These are phyloP conservation scores for Phortica okadai DNA, from an alignment of 2,888 invertebrate genomes.

Conservation along the genomic window DNA sequence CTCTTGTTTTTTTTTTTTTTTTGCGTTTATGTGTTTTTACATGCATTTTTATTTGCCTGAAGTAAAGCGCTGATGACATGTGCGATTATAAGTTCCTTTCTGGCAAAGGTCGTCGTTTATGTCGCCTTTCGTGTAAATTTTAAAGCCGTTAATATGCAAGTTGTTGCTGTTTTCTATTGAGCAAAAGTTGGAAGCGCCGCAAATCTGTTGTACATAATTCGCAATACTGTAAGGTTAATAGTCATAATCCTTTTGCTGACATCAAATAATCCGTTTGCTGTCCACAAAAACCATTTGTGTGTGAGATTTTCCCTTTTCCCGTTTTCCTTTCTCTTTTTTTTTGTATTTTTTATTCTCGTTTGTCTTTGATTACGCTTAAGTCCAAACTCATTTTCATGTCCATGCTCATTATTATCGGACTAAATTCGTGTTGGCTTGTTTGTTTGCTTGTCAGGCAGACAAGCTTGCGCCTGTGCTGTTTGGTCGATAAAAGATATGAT, in stretches of 20 bases:
- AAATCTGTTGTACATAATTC: background rate
- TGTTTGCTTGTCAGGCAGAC: background rate
- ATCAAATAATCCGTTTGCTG: constrained; percentile 13
- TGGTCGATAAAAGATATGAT: constrained; percentile 61
- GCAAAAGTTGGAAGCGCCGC: background rate
- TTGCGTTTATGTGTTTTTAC: background rate
- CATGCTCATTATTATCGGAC: background rate
- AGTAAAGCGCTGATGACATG: constrained; percentile 61
- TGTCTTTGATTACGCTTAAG: background rate
- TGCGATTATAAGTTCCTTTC: constrained; percentile 50
- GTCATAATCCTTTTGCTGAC: constrained; percentile 28
- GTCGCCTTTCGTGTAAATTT: no score
- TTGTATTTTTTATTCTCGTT: background rate
- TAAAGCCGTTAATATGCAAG: background rate
- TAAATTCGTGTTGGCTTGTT: background rate
- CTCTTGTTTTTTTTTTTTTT: constrained; percentile 38
- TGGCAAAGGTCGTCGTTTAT: background rate
- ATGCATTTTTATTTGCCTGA: constrained; percentile 51
- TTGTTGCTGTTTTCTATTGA: background rate
- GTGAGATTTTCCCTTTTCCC: background rate
- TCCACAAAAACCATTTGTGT: background rate
- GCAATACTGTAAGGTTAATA: background rate
- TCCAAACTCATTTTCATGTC: constrained; percentile 2
- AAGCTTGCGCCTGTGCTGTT: background rate
- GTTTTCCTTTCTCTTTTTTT: background rate